Evolutionary conservation across 2,797 vertebrate genomes (phyloP).

Genomic region (Onychomys torridus): DNA sequence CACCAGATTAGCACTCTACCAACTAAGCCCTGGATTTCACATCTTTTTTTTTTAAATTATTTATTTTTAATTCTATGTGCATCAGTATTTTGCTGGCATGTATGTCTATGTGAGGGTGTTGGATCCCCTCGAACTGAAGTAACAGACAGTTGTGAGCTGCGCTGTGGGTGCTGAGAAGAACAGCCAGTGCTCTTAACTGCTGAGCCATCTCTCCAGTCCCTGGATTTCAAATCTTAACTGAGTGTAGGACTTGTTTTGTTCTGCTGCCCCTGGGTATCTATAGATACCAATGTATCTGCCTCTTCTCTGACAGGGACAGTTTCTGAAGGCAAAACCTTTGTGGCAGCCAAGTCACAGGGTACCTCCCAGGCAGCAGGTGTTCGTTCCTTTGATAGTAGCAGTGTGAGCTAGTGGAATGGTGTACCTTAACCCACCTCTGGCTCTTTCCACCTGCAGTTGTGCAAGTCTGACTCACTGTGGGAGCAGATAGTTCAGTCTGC

Average conservation of each 20-base stretch:
- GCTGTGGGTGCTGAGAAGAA: neutral
- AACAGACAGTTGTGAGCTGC: neutral
- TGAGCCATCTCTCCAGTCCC: neutral
- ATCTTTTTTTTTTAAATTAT: neutral
- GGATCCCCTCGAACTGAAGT: neutral
- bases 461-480: constrained; percentile 90
- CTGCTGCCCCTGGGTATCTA: neutral
- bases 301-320: neutral
- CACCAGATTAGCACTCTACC: neutral
- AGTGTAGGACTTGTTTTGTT: neutral
- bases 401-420: neutral
- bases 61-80: neutral
- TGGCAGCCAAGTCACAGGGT: rapidly evolving
- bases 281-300: neutral
- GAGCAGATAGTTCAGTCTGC: constrained; percentile 87
- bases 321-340: neutral
- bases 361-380: rapidly evolving
- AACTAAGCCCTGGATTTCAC: neutral
- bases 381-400: rapidly evolving
- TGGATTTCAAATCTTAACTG: neutral
- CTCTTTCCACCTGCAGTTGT: constrained; percentile 85
- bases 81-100: neutral
- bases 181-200: neutral
- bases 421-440: neutral
- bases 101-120: neutral